Percentiles rank a stretch among this genome's conserved stretches.
phyloP scores from a whole-genome alignment of 2,888 invertebrate genomes.

The Ectemnius continuus region DNA sequence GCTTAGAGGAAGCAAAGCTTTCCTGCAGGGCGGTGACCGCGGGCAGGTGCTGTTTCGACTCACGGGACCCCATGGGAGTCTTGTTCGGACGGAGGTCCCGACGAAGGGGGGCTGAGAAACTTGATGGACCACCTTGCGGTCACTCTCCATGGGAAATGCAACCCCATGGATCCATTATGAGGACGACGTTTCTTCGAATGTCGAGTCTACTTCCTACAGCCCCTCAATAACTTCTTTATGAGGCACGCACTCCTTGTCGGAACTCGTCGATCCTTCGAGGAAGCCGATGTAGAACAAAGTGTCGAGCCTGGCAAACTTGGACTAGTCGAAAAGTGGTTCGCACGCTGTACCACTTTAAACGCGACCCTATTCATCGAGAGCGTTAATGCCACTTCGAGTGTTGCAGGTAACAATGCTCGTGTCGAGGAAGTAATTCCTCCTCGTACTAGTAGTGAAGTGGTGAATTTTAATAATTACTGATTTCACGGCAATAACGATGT shows the following conservation, averaged over 20 bases:
- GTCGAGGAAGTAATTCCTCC: too few relatives aligned
- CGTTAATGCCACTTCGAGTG: too few relatives aligned
- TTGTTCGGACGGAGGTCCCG: constrained; percentile 54
- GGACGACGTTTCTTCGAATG: constrained; percentile 44
- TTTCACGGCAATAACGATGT: constrained; percentile 52
- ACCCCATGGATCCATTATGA: constrained; percentile 61
- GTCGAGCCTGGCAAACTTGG: too few relatives aligned
- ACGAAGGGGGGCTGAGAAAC: constrained; percentile 67
- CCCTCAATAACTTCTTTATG: constrained; percentile 39
- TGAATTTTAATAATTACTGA: constrained; percentile 43
- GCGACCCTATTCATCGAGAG: too few relatives aligned
- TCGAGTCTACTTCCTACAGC: constrained; percentile 47
- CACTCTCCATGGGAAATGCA: constrained; percentile 74
- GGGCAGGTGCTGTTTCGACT: constrained; percentile 55
- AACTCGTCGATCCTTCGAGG: constrained; percentile 33
- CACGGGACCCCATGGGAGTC: constrained; percentile 70
- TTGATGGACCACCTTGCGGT: constrained; percentile 74
- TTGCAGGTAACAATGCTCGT: too few relatives aligned
- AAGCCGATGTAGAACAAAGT: constrained; percentile 14
- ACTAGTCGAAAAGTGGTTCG: too few relatives aligned
- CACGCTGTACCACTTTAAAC: too few relatives aligned
- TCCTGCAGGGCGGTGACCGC: constrained; percentile 51
- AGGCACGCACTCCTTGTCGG: not conserved
- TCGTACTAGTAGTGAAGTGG: not conserved
- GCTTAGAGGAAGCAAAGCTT: constrained; percentile 43